Base-by-base conservation (phyloP, 2,113 vertebrate species). In the Xyrauchen texanus region DNA sequence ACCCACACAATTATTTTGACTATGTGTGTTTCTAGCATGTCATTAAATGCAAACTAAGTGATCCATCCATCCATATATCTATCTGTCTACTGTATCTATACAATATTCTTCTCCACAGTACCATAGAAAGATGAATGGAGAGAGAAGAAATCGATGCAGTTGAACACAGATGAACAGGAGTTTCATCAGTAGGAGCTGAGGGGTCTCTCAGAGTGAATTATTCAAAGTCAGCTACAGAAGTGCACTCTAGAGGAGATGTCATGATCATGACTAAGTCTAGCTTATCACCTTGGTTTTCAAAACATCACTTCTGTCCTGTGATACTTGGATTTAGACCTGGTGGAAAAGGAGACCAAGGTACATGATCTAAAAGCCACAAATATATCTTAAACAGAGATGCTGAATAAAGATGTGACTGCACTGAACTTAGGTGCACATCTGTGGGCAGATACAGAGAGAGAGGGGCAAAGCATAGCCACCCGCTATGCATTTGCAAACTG, bases 171-270 rank as follows among this genome's bases (percentile, higher is more conserved):
- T 92, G 88, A 93, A 92, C 93, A 88, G 73, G 90, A 3, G 85
- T 91, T 92, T 88, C 90, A 91, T 92, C 93, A 91, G 87, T 84
- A 89, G 90, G 92, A 88, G 85, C 94, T 95, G 92, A 87, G 42
- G 87, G 81, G 85, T 89, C 85, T 86, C 86, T 90, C 72, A 76
- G 75, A 83, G 92, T 95, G 93, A 93, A 95, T 96, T 93, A 96
- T 96, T 95, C 93, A 96, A 92, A 88, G 81, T 71, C 82, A 88
- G 89, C 85, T 86, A 88, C 81, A 90, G 89, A 87, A 85, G 89
- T 87, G 87, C 88, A 88, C 86, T 86, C 85, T 86, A 78, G 44
- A 71, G 61, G 78, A 87, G 88, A 89, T 88, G 79, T 85, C 85
- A 62, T 83, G 6, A 6, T 13, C 88, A 86, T 91, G 88, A 90